Evolutionary conservation across 2,888 invertebrate species (phyloP).

Genomic region (Phalera bucephala): DNA sequence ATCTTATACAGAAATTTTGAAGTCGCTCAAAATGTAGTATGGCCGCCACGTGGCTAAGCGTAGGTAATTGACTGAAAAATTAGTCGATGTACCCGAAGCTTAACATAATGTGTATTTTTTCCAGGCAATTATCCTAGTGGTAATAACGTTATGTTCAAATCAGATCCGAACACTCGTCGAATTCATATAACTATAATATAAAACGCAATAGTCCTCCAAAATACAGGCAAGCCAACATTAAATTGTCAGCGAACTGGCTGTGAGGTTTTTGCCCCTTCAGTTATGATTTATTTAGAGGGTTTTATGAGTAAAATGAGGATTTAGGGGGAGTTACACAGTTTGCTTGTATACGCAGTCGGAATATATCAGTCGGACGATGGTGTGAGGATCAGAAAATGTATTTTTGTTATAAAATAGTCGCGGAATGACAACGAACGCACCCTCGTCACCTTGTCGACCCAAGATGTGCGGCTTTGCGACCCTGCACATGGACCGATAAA

Average conservation of each 20-base stretch:
- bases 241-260: slow-evolving; percentile 9
- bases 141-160: too few species aligned
- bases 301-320: slow-evolving; percentile 24
- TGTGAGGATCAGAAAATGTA: slow-evolving; percentile 15
- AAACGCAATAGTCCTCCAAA: too few species aligned
- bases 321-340: slow-evolving; percentile 9
- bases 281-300: slow-evolving; percentile 32
- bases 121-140: too few species aligned
- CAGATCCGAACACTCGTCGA: too few species aligned
- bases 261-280: slow-evolving; percentile 32
- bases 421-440: slow-evolving; percentile 36
- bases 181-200: too few species aligned
- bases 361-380: slow-evolving; percentile 9
- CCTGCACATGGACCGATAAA: slow-evolving; percentile 1
- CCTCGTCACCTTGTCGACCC: slow-evolving; percentile 37
- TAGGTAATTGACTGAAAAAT: too few species aligned
- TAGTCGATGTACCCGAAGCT: too few species aligned
- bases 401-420: slow-evolving; percentile 29
- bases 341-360: slow-evolving; percentile 7
- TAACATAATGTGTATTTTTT: too few species aligned
- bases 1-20: too few species aligned
- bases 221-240: not conserved
- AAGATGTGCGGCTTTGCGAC: slow-evolving; percentile 11
- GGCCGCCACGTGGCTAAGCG: too few species aligned
- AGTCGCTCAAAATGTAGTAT: too few species aligned